These are phyloP conservation scores for Hiodon alosoides DNA, from an alignment of 2,113 vertebrate genomes.

Conservation along the genomic window DNA sequence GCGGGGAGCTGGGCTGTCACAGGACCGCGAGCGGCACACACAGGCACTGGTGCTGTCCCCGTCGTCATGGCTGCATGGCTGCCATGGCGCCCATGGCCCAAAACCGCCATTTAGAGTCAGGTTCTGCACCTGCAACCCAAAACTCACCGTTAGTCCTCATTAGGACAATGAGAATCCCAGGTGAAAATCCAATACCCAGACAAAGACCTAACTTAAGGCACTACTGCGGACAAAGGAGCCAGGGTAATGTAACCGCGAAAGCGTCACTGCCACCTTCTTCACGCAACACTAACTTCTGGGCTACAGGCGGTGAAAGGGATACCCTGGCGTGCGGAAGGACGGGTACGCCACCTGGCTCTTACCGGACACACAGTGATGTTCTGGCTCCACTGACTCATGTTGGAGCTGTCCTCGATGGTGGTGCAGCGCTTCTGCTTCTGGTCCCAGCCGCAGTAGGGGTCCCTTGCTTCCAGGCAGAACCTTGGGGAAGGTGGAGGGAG, in stretches of 20 bases:
- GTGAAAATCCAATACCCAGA: not conserved
- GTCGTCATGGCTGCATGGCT: constrained; percentile 85
- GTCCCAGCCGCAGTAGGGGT: constrained; percentile 98
- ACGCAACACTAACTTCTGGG: too few species aligned
- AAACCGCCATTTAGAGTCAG: constrained; percentile 79
- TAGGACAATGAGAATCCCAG: not conserved
- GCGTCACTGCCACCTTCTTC: not conserved
- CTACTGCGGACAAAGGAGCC: not conserved
- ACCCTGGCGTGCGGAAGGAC: too few species aligned
- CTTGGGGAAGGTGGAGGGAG: constrained; percentile 48
- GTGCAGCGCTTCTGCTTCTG: constrained; percentile 84
- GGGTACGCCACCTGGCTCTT: constrained; percentile 43
- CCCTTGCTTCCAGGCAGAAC: constrained; percentile 84
- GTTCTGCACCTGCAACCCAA: constrained; percentile 73
- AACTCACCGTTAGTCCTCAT: not conserved
- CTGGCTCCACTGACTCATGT: constrained; percentile 98
- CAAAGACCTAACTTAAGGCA: not conserved
- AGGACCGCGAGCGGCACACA: constrained; percentile 81
- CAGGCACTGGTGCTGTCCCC: constrained; percentile 82
- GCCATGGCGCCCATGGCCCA: constrained; percentile 87
- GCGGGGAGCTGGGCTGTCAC: constrained; percentile 78
- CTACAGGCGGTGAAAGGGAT: too few species aligned
- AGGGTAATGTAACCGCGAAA: not conserved
- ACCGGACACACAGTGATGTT: constrained; percentile 94
- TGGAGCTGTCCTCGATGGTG: constrained; percentile 90